Percentiles rank a stretch among this genome's conserved stretches.
These are phyloP conservation scores for Bombus confusus DNA, from an alignment of 1,140 invertebrate species.

Conservation along the genomic window DNA sequence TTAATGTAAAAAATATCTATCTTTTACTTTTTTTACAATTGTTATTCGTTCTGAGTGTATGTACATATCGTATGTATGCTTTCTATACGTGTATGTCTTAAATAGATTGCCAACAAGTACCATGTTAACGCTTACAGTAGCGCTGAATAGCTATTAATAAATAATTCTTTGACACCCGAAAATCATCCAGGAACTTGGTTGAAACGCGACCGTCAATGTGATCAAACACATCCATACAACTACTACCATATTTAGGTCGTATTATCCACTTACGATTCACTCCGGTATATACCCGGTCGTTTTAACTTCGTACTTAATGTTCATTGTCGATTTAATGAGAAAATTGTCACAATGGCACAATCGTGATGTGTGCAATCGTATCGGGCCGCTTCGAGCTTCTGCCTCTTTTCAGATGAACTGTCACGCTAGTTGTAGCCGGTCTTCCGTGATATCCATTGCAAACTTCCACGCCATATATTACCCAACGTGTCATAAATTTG, in stretches of 20 bases:
- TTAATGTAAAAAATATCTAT: conserved; percentile 7
- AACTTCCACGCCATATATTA: conserved; percentile 2
- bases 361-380: conserved; percentile 59
- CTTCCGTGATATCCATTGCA: conserved; percentile 48
- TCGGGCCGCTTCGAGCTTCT: conserved; percentile 41
- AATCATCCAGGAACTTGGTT: conserved; percentile 38
- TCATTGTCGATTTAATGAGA: conserved; percentile 74
- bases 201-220: conserved; percentile 50
- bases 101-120: background rate
- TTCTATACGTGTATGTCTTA: background rate
- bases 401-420: conserved; percentile 36
- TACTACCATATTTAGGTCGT: conserved; percentile 76
- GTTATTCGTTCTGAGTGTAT: background rate
- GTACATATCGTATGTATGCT: background rate
- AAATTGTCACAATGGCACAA: conserved; percentile 73
- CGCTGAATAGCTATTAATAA: background rate
- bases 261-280: conserved; percentile 79
- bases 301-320: conserved; percentile 66
- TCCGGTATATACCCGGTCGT: conserved; percentile 51
- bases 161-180: conserved; percentile 40
- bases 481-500: background rate
- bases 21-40: background rate
- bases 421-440: conserved; percentile 52
- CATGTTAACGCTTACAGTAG: background rate
- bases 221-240: conserved; percentile 50